Evolutionary conservation across 2,888 invertebrate genomes (phyloP).

Genomic region (Colostygia pectinataria): DNA sequence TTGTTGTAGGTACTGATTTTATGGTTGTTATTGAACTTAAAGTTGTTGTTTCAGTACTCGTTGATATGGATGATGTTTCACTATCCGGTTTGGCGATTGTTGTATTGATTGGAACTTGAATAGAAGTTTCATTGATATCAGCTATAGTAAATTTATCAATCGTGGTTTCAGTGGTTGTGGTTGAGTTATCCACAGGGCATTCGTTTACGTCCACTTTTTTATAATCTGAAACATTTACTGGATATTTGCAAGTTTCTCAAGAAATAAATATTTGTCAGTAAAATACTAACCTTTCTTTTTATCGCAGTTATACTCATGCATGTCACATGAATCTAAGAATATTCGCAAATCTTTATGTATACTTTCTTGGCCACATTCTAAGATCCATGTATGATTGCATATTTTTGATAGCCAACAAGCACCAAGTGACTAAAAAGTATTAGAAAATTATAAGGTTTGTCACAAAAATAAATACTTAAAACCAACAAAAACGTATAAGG

Average conservation of each 20-base stretch:
- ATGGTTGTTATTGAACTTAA: background rate
- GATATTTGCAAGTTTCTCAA: background rate
- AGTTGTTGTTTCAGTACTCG: background rate
- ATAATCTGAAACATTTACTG: constrained; percentile 22
- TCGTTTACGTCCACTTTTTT: constrained; percentile 13
- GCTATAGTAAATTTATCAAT: constrained; percentile 10
- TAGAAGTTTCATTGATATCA: constrained; percentile 4
- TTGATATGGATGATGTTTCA: background rate
- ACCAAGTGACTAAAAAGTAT: constrained; percentile 42
- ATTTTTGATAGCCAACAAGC: constrained; percentile 47
- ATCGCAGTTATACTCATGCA: constrained; percentile 64
- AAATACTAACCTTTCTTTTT: constrained; percentile 46
- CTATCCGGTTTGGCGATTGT: background rate
- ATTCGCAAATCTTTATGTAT: constrained; percentile 30
- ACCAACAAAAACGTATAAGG: background rate
- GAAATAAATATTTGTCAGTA: background rate
- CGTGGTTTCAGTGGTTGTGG: background rate
- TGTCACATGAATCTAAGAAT: constrained; percentile 63
- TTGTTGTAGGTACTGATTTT: constrained; percentile 1
- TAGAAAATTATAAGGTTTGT: background rate
- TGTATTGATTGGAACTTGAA: background rate
- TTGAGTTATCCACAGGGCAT: constrained; percentile 13
- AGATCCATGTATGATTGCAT: constrained; percentile 59
- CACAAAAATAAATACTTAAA: background rate
- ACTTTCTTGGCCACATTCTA: constrained; percentile 50